Base-by-base conservation (phyloP, 1,140 invertebrate species). In the Lordiphosa stackelbergi region DNA sequence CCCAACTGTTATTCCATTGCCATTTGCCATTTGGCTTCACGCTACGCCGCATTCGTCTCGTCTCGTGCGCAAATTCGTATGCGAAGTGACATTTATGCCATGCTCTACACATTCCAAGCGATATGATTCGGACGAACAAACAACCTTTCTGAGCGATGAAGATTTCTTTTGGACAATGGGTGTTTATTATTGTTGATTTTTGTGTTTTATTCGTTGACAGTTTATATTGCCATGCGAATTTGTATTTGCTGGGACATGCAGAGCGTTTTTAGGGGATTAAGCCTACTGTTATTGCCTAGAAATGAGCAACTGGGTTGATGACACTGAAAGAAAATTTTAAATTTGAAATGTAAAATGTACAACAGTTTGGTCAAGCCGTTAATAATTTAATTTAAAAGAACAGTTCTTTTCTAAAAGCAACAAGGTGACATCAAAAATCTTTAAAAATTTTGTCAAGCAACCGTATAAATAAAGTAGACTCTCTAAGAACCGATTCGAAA, bases 41-140 rank as follows among this genome's bases (percentile, higher is more conserved):
- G 77, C 77, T 62, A 81, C 51, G 75, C 73, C 57, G 61, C 41
- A 48, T 48, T 65, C 64, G 64, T 83, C 77, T 73, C 78, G 62
- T 75, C 72, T 69, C 56, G 22, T 38, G 66, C 43, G 63, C 72
- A 62, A 83, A 83, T 62, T 72, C 77, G 69, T 66, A 81, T 81
- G 69, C 77, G 56, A 83, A 73, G 78, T 83, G 77, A 83, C 77
- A 83, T 77, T 83, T 83, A 83, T 83, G 69, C 77, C 77, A 81
- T 81, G 75, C 77, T 81, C 77, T 81, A 81, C 75, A 83, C 75
- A 81, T 81, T 81, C 75, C 75, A 63, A 55, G 66, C 75, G 75
- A 79, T 75, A 79, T 75, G 66, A 81, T 75, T 71, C 28, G 81
- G 63, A 83, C 66, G 66, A 64, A 51, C 62, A 63, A 53, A 51